Base-by-base conservation (phyloP, 2,797 vertebrate species). In the Coluber constrictor region DNA sequence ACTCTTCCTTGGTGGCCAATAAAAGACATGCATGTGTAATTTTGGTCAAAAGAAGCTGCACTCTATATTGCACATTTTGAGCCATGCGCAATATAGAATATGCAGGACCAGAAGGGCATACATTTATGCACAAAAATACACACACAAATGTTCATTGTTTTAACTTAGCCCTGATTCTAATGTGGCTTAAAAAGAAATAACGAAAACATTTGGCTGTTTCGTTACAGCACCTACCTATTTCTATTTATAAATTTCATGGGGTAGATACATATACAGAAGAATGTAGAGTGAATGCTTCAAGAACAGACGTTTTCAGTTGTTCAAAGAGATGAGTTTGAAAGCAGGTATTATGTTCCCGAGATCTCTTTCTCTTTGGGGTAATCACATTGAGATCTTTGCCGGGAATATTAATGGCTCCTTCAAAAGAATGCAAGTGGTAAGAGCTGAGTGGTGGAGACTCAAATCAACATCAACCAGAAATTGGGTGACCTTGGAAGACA, bases 1-100 rank as follows among this genome's bases (percentile, higher is more conserved):
- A 96, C 96, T 97, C 96, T 95, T 96, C 96, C 96, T 97, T 1
- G 0, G 97, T 97, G 96, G 94, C 96, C 96, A 97, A 97, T 97
- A 97, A 97, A 97, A 97, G 94, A 89, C 8, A 89, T 94, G 95
- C 95, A 2, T 91, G 20, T 47, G 57, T 56, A 90, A 79, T 59
- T 89, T 88, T 20, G 15, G 63, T 79, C 74, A 61, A 47, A n/a
- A 83, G 57, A 37, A 83, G 32, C 18, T 37, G 66, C 60, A 57
- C n/a, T 79, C 20, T 79, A 79, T 51, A 74, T 55, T 37, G 55
- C 66, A 91, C 91, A 94, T 96, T 94, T 95, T 95, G 94, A 92
- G 83, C 66, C 70, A 91, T 5, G 27, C 12, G 61, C 61, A 87
- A 95, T 79, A 93, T 91, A 63, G 27, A 63, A 29, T 29, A 56